Evolutionary conservation across 2,888 invertebrate genomes (phyloP), one percentile per base, ranked within the genome.

Genomic region (Vanessa cardui): DNA sequence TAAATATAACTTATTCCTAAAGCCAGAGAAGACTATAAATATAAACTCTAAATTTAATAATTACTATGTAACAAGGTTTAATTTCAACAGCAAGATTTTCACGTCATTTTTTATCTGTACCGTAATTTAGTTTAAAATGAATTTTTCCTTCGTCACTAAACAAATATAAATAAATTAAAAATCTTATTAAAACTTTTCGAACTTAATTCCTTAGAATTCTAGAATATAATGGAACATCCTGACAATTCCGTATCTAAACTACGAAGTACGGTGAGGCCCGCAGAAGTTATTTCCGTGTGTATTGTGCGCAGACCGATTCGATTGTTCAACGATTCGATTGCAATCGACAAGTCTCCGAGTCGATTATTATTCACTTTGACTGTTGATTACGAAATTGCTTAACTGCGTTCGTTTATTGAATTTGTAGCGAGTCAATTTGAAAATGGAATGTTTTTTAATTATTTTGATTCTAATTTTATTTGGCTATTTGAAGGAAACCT

Each of bases 351-450:
- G 62, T 39, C 45, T 26, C 26, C 62, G 26, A 54, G 45, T 63
- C 54, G 46, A 50, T 50, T 50, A 50, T 62, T 62, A 62, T 62
- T 62, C 49, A 62, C 49, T 62, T 62, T 50, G 50, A 62, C 31
- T 50, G 12, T 46, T 46, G 59, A 45, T 59, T 46, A 59, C 59
- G 16, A 21, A 59, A 45, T 59, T 59, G n/a, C 47, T 47, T 31
- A 39, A 56, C 18, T n/a, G 16, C 39, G 26, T 54, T 31, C 26
- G 16, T 54, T 54, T n/a, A 54, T 54, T 54, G 16, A 39, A 39
- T 39, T 16, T 31, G 52, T 54, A 54, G 16, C 15, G 8, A 31
- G 26, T n/a, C 6, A 26, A 31, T 16, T 39, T 39, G 4, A 12
- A 39, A 39, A 9, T 4, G 12, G 12, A 12, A 39, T 12, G 4